Conservation (phyloP, 2,113 vertebrate species). For the Otolemur garnettii region DNA sequence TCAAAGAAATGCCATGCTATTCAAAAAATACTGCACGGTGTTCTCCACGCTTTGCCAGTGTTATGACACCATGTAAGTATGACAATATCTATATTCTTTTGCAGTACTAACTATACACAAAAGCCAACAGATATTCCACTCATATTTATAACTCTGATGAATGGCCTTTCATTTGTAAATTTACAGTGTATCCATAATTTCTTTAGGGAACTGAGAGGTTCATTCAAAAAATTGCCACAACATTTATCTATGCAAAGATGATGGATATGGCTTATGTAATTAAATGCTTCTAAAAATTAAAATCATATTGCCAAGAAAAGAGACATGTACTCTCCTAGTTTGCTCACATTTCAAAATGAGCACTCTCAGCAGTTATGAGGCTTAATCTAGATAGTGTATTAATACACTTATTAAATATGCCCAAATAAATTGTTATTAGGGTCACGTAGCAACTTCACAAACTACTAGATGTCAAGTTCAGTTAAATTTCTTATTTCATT, state of each 20-base stretch:
- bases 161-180: constrained; percentile 76
- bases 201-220: constrained; percentile 70
- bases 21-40: constrained; percentile 77
- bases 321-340: neutral
- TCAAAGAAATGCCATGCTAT: constrained; percentile 76
- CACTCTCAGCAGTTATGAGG: constrained; percentile 65
- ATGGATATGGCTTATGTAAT: constrained; percentile 55
- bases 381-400: constrained; percentile 57
- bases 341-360: constrained; percentile 64
- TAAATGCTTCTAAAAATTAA: constrained; percentile 73
- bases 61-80: constrained; percentile 43
- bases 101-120: constrained; percentile 37
- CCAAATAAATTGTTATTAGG: constrained; percentile 53
- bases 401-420: constrained; percentile 74
- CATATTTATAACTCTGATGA: constrained; percentile 78
- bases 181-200: constrained; percentile 74
- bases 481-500: constrained; percentile 73
- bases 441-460: constrained; percentile 57
- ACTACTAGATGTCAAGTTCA: constrained; percentile 44
- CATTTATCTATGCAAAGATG: constrained; percentile 67
- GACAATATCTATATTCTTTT: constrained; percentile 64
- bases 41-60: constrained; percentile 57
- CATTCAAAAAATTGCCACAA: constrained; percentile 80
- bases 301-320: constrained; percentile 63
- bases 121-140: constrained; percentile 65